Evolutionary conservation across 2,113 vertebrate genomes (phyloP).

Genomic region (Sinosuthora webbiana): DNA sequence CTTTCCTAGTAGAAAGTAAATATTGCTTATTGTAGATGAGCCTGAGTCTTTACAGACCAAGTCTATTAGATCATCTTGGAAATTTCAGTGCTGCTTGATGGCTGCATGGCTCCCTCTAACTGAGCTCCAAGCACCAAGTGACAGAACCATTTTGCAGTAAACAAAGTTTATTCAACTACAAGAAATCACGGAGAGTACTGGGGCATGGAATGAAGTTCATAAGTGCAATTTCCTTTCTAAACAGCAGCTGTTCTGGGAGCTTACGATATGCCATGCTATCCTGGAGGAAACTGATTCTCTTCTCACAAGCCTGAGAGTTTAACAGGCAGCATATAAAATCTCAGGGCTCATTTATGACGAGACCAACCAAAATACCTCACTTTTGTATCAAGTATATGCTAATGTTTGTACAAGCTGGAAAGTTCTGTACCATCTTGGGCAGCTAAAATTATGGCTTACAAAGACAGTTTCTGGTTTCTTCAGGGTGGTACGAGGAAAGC

Average conservation of each 20-base stretch:
- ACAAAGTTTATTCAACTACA: neutral
- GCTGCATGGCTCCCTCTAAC: neutral
- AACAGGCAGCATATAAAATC: neutral
- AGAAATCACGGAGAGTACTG: neutral
- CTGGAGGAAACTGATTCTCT: neutral
- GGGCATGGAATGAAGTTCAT: neutral
- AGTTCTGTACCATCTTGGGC: neutral
- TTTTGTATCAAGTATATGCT: neutral
- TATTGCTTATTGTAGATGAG: neutral
- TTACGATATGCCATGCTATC: neutral
- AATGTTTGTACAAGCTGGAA: neutral
- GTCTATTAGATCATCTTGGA: neutral
- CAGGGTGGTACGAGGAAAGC: neutral
- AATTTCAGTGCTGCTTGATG: neutral
- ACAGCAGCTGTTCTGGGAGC: neutral
- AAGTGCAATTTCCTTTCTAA: neutral
- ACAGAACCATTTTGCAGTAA: neutral
- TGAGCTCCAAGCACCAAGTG: neutral
- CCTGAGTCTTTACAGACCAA: neutral
- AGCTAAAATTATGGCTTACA: neutral
- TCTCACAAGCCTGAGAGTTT: neutral
- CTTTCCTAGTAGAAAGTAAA: neutral
- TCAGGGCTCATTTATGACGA: neutral
- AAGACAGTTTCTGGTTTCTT: neutral
- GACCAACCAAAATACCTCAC: neutral